phyloP scores from a whole-genome alignment of 2,888 invertebrate species.

The Aquatica leii region DNA sequence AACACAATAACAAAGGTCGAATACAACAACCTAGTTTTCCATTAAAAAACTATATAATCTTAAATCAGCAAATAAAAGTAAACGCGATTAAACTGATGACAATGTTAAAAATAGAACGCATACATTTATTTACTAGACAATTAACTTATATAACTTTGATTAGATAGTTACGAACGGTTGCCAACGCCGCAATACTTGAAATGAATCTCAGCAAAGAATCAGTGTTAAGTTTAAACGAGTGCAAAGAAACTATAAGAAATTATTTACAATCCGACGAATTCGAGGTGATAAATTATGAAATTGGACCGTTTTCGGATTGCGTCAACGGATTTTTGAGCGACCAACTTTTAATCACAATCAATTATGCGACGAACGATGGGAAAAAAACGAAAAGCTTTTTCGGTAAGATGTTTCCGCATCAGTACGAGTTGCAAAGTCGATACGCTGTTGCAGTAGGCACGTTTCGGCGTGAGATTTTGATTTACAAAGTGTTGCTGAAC shows the following conservation, averaged over 20 bases:
- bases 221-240: slow-evolving; percentile 19
- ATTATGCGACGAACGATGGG: neutral
- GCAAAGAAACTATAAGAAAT: slow-evolving; percentile 24
- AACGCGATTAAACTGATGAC: too few relatives aligned
- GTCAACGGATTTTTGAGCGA: slow-evolving; percentile 32
- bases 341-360: slow-evolving; percentile 22
- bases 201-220: too few relatives aligned
- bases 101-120: too few relatives aligned
- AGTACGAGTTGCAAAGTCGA: slow-evolving; percentile 22
- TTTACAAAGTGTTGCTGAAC: slow-evolving; percentile 30
- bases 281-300: slow-evolving; percentile 36
- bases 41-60: too few relatives aligned
- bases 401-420: slow-evolving; percentile 22
- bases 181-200: too few relatives aligned
- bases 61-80: too few relatives aligned
- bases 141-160: too few relatives aligned
- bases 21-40: too few relatives aligned
- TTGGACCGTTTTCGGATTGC: slow-evolving; percentile 23
- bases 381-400: slow-evolving; percentile 17
- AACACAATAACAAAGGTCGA: too few relatives aligned
- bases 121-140: too few relatives aligned
- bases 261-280: slow-evolving; percentile 32
- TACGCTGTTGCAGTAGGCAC: slow-evolving; percentile 24
- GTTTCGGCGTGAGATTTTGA: slow-evolving; percentile 33
- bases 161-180: too few relatives aligned